phyloP scores from a whole-genome alignment of 1,140 invertebrate species.

The Bombus confusus region DNA sequence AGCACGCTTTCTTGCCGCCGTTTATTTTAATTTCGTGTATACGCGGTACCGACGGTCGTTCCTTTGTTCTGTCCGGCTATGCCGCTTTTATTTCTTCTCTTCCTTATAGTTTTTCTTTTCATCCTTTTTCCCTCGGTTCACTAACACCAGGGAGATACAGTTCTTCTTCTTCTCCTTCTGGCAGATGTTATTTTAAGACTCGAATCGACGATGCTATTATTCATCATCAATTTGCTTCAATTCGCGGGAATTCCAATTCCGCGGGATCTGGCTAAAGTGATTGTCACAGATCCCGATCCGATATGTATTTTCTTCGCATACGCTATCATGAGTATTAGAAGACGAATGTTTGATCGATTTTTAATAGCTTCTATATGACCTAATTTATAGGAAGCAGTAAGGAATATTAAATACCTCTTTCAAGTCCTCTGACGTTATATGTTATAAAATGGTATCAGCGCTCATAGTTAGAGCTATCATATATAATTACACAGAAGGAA shows the following conservation, averaged over 20 bases:
- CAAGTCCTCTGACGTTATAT: no score
- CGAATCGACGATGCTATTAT: slow-evolving; percentile 14
- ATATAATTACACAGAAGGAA: no score
- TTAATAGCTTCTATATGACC: no score
- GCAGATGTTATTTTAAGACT: slow-evolving; percentile 47
- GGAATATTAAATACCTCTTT: no score
- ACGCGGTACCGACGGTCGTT: slow-evolving; percentile 64
- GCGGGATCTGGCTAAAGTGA: not conserved
- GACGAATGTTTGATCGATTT: no score
- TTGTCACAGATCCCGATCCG: not conserved
- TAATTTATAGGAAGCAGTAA: no score
- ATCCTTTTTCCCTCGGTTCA: slow-evolving; percentile 12
- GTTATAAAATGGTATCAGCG: no score
- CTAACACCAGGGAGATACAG: not conserved
- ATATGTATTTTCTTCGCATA: not conserved
- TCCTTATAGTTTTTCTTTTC: slow-evolving; percentile 48
- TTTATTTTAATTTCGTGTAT: slow-evolving; percentile 81
- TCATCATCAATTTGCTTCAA: slow-evolving; percentile 11
- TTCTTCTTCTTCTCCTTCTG: not conserved
- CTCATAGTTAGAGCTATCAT: no score
- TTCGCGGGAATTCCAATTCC: not conserved
- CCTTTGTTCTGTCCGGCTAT: slow-evolving; percentile 73
- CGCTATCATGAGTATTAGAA: no score
- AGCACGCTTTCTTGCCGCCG: slow-evolving; percentile 76
- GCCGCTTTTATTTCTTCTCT: slow-evolving; percentile 63